phyloP scores from a whole-genome alignment of 2,888 invertebrate species.

The Agonum fuliginosum region DNA sequence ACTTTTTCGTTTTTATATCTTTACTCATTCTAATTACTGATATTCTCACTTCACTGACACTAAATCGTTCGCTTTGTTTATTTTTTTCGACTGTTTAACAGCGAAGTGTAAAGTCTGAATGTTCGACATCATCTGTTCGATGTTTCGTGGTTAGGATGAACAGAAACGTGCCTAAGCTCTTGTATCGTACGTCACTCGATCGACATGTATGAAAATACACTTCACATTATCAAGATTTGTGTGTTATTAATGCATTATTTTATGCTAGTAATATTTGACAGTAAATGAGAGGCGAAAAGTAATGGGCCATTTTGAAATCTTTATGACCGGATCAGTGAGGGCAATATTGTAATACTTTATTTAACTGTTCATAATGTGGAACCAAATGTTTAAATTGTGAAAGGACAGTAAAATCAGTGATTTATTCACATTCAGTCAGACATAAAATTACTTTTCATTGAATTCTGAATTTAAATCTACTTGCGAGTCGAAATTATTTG shows the following conservation, averaged over 20 bases:
- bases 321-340: neutral
- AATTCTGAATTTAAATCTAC: too few relatives aligned
- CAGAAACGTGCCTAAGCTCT: neutral
- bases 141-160: neutral
- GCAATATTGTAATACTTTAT: too few relatives aligned
- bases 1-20: slow-evolving; percentile 1
- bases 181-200: neutral
- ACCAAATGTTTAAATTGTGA: too few relatives aligned
- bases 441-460: too few relatives aligned
- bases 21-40: neutral
- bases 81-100: neutral
- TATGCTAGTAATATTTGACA: neutral
- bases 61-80: neutral
- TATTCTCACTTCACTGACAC: slow-evolving; percentile 1
- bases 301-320: neutral
- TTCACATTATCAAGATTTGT: slow-evolving; percentile 10
- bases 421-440: too few relatives aligned
- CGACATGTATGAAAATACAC: neutral
- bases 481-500: too few relatives aligned
- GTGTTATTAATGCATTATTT: slow-evolving; percentile 20
- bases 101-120: neutral
- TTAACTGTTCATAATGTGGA: too few relatives aligned
- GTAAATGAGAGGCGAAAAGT: neutral
- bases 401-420: too few relatives aligned
- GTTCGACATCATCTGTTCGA: neutral